Evolutionary conservation across 2,888 invertebrate species (phyloP).

Genomic region (Odontomyia ornata): DNA sequence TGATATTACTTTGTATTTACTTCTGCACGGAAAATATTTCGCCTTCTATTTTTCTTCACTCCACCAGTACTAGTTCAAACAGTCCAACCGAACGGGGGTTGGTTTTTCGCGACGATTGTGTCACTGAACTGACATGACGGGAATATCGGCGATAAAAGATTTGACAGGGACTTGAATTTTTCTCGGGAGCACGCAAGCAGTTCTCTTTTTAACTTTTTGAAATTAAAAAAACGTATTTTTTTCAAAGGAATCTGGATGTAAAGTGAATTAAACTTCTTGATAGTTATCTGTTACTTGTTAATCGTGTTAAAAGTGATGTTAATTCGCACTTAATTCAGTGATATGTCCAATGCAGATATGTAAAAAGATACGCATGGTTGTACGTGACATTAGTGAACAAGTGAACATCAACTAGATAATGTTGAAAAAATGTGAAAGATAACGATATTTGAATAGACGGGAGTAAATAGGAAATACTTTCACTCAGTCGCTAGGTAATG

Average conservation of each 20-base stretch:
- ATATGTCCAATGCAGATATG: too few relatives aligned
- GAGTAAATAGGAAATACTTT: constrained; percentile 24
- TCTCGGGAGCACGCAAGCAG: too few relatives aligned
- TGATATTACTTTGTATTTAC: background rate
- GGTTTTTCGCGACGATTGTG: background rate
- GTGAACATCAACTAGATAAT: constrained; percentile 5
- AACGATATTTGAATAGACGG: background rate
- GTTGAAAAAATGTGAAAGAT: constrained; percentile 14
- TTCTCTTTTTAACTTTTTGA: too few relatives aligned
- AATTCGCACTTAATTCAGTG: too few relatives aligned
- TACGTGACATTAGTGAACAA: background rate
- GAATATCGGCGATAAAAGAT: too few relatives aligned
- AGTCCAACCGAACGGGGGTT: background rate
- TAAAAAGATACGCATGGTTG: background rate
- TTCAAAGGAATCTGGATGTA: too few relatives aligned
- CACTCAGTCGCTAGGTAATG: background rate
- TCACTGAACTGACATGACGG: constrained; percentile 2
- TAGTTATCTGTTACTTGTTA: too few relatives aligned
- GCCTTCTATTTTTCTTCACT: background rate
- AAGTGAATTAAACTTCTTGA: too few relatives aligned
- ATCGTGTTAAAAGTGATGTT: too few relatives aligned
- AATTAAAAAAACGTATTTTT: too few relatives aligned
- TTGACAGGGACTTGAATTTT: too few relatives aligned
- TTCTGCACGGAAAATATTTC: background rate
- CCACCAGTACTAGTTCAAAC: background rate